Evolutionary conservation across 2,113 vertebrate species (phyloP).

Genomic region (Balaeniceps rex): DNA sequence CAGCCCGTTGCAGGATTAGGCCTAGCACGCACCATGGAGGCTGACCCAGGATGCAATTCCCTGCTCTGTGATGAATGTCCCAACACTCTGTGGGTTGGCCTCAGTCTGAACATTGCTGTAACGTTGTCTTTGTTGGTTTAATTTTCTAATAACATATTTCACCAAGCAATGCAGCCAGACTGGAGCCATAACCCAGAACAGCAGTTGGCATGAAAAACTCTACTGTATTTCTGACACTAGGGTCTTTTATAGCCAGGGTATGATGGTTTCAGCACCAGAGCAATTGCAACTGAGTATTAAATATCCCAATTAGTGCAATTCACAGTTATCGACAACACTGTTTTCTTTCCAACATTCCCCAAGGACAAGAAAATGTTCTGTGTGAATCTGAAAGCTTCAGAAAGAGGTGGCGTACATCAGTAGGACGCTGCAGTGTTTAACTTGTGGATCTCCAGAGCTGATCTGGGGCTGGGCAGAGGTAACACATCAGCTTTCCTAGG

Average conservation of each 20-base stretch:
- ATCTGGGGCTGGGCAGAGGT: background rate
- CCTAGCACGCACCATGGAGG: rapidly evolving
- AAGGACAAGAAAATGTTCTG: background rate
- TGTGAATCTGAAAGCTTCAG: background rate
- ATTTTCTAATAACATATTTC: conserved; percentile 46
- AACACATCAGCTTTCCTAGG: background rate
- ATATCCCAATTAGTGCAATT: conserved; percentile 48
- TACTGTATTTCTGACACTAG: conserved; percentile 43
- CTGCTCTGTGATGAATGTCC: background rate
- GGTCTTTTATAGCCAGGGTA: conserved; percentile 10
- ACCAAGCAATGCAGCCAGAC: conserved; percentile 44
- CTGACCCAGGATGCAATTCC: background rate
- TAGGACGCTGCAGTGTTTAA: background rate
- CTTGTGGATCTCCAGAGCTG: background rate
- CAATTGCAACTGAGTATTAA: conserved; percentile 28
- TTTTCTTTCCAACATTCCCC: conserved; percentile 5
- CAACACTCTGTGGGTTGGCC: background rate
- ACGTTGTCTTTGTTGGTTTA: background rate
- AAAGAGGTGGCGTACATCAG: background rate
- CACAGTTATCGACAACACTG: background rate
- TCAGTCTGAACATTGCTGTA: background rate
- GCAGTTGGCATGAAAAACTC: conserved; percentile 21
- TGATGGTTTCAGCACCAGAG: conserved; percentile 19
- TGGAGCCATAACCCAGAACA: conserved; percentile 41
- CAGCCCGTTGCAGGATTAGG: background rate